Base-by-base conservation (phyloP, 2,888 invertebrate genomes). In the Crossocerus cetratus region DNA sequence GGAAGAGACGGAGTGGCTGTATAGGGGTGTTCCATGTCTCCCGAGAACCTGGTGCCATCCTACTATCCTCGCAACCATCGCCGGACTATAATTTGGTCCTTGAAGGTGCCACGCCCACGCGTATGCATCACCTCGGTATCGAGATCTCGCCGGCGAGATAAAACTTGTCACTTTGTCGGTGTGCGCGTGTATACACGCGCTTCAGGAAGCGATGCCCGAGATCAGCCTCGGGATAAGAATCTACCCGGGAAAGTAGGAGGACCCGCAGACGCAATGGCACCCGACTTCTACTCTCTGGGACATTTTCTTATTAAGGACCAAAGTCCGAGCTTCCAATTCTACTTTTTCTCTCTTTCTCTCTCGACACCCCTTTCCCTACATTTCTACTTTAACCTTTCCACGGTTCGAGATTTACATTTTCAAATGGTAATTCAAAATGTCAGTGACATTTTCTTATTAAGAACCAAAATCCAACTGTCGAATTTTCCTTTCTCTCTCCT, bases 81-180 rank as follows among this genome's bases (percentile, higher is more conserved):
- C 72, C 74, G 76, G 77, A 72, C 82, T 83, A 81, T 84, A 84
- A 84, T 83, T 86, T 84, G 81, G 80, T 83, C 78, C 80, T 78
- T 73, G 72, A 54, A 65, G 60, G 62, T 76, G 82, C 86, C 86
- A 84, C 85, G 86, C 85, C 86, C 84, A 82, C 82, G 78, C 78
- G 75, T 79, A 84, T 84, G 83, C 83, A 82, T 86, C 84, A 86
- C 77, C 74, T 69, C 69, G 72, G 80, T 76, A 82, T 79, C 82
- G 82, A 81, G 81, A 81, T 81, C 74, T 58, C 53, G 59, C 54
- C 63, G 62, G 20, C 16, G 65, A 69, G 82, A 82, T 82, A 82
- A 82, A 80, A 58, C 84, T 82, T 85, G 85, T 86, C 86, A 86
- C 86, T 84, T 86, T 84, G 84, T 83, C 83, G 84, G 83, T 77